phyloP scores from a whole-genome alignment of 2,797 vertebrate genomes.

The Melanotaenia maccullochi region DNA sequence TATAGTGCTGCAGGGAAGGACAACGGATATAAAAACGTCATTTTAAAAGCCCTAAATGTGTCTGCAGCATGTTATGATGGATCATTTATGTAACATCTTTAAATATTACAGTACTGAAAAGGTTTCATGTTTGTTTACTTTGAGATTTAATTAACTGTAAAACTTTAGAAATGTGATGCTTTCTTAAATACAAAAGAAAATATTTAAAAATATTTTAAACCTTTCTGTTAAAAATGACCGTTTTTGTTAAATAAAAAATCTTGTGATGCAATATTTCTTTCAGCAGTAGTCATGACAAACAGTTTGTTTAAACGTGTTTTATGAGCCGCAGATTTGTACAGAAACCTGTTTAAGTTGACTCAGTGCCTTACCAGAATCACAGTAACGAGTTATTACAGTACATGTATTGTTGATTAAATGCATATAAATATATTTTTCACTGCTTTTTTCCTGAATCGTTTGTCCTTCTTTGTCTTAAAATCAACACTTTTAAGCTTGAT shows the following conservation, averaged over 20 bases:
- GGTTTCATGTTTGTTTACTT: neutral
- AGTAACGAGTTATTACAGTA: neutral
- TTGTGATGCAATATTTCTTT: neutral
- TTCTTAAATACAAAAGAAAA: neutral
- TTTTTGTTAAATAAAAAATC: neutral
- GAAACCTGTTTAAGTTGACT: neutral
- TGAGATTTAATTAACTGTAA: neutral
- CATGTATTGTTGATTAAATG: conserved; percentile 6
- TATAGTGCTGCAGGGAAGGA: too few relatives aligned
- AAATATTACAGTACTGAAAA: neutral
- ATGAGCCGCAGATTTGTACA: neutral
- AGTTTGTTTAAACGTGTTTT: too few relatives aligned
- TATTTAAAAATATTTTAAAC: neutral
- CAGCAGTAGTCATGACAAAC: too few relatives aligned
- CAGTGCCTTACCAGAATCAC: conserved; percentile 46
- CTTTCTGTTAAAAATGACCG: neutral
- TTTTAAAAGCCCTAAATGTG: too few relatives aligned
- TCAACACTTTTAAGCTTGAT: neutral
- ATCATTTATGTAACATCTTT: too few relatives aligned
- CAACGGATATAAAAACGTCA: too few relatives aligned
- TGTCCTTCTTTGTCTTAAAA: neutral
- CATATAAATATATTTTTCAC: neutral
- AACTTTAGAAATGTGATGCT: neutral
- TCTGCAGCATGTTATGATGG: too few relatives aligned
- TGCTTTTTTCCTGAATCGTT: neutral